These are phyloP conservation scores for Parapristionchus giblindavisi DNA, from an alignment of 2,888 invertebrate species.

Conservation along the genomic window DNA sequence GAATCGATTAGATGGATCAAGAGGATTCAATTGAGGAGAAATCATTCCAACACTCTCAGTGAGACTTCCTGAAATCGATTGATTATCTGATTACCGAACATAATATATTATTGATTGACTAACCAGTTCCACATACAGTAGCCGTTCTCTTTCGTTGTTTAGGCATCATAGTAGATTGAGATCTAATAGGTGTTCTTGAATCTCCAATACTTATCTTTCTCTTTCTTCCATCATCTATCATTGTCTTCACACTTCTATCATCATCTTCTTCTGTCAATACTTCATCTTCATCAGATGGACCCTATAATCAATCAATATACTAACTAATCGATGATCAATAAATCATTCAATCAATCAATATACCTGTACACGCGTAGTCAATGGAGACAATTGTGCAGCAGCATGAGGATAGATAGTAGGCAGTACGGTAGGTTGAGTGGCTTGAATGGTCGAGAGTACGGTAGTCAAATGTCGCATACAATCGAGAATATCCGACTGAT, in stretches of 20 bases:
- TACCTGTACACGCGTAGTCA: not conserved
- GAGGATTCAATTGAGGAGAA: not conserved
- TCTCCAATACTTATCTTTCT: too few species aligned
- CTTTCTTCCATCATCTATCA: not conserved
- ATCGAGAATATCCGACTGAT: slow-evolving; percentile 47
- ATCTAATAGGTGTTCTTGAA: too few species aligned
- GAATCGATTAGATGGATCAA: not conserved
- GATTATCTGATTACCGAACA: not conserved
- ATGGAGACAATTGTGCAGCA: slow-evolving; percentile 8
- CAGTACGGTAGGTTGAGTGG: slow-evolving; percentile 28
- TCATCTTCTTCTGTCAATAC: too few species aligned
- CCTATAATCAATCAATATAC: too few species aligned
- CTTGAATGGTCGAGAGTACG: slow-evolving; percentile 39
- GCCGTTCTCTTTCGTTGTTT: slow-evolving; percentile 31
- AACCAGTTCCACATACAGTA: slow-evolving; percentile 33
- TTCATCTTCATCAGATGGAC: too few species aligned
- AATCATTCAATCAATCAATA: not conserved
- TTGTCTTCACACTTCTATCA: slow-evolving; percentile 40
- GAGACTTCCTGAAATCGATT: not conserved
- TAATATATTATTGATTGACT: not conserved
- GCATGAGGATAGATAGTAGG: not conserved
- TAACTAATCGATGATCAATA: too few species aligned
- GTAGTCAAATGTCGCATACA: slow-evolving; percentile 47
- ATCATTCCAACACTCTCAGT: not conserved
- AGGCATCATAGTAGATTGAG: too few species aligned